Conservation (phyloP, 2,888 invertebrate species). For the Melinaea marsaeus region DNA sequence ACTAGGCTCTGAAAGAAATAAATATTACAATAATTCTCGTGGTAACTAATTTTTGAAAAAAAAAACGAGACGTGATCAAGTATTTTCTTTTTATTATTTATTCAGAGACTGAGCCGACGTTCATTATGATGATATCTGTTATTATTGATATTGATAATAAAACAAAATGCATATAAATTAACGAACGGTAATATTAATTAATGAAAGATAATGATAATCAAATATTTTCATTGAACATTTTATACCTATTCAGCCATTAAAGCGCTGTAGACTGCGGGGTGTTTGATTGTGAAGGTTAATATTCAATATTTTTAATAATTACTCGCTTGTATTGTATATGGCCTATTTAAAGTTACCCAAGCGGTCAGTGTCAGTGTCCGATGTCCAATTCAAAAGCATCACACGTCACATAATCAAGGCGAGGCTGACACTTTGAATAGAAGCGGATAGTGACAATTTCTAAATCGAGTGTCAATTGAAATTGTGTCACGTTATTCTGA, state of each 20-base stretch:
- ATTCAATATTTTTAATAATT: slow-evolving; percentile 10
- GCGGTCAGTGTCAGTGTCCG: slow-evolving; percentile 16
- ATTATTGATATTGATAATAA: slow-evolving; percentile 22
- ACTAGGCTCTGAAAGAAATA: slow-evolving; percentile 1
- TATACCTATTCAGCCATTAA: slow-evolving; percentile 14
- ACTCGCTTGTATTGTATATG: slow-evolving; percentile 5
- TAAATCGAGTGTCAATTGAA: no score
- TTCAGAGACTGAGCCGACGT: slow-evolving; percentile 8
- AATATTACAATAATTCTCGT: slow-evolving; percentile 1
- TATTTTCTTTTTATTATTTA: slow-evolving; percentile 19
- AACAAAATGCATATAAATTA: no score
- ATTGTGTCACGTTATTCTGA: no score
- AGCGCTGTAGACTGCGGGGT: slow-evolving; percentile 16
- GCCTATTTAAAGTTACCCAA: slow-evolving; percentile 9
- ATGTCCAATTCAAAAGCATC: slow-evolving; percentile 25
- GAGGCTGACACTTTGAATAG: not conserved
- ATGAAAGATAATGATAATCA: no score
- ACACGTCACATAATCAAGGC: slow-evolving; percentile 31
- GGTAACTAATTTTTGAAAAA: not conserved
- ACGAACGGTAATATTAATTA: no score
- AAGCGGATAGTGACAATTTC: no score
- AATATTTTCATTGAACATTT: not conserved
- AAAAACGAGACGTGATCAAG: not conserved
- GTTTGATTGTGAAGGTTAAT: slow-evolving; percentile 21
- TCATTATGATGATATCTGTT: slow-evolving; percentile 16